Percentiles rank a stretch among this genome's conserved stretches.
phyloP scores from a whole-genome alignment of 2,888 invertebrate genomes.

The Tribolium freemani region DNA sequence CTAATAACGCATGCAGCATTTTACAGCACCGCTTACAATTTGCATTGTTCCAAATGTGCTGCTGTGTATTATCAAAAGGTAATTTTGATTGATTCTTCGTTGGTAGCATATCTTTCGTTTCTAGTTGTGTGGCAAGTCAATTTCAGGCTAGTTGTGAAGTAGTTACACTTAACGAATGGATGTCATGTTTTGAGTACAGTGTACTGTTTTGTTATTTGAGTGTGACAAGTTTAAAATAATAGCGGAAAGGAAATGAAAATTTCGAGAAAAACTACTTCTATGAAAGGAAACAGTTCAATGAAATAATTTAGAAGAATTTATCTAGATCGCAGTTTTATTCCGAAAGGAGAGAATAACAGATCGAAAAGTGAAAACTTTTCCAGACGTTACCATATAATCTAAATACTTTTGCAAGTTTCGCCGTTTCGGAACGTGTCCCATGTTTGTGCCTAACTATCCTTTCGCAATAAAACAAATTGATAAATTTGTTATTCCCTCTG shows the following conservation, averaged over 20 bases:
- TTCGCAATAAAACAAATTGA: conserved; percentile 21
- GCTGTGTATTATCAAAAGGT: neutral
- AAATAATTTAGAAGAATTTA: conserved; percentile 12
- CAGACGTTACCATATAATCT: neutral
- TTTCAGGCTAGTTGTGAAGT: neutral
- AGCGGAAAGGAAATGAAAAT: conserved; percentile 33
- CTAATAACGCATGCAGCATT: conserved; percentile 26
- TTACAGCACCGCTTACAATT: neutral
- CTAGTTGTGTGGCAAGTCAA: conserved; percentile 11
- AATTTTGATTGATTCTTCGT: neutral
- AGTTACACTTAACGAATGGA: conserved; percentile 5
- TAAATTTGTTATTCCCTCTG: conserved; percentile 9
- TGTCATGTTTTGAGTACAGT: conserved; percentile 12
- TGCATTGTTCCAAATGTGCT: neutral
- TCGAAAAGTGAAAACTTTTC: neutral
- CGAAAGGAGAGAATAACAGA: conserved; percentile 9
- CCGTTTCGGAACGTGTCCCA: neutral
- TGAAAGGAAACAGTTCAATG: conserved; percentile 12
- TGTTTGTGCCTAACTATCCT: conserved; percentile 2
- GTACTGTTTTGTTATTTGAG: conserved; percentile 20
- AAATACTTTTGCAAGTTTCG: neutral
- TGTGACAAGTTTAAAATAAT: conserved; percentile 23
- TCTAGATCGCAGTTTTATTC: neutral
- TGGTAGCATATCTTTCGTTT: neutral
- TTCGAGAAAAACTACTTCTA: conserved; percentile 24